Evolutionary conservation across 2,113 vertebrate species (phyloP).

Genomic region (Stegastes partitus): DNA sequence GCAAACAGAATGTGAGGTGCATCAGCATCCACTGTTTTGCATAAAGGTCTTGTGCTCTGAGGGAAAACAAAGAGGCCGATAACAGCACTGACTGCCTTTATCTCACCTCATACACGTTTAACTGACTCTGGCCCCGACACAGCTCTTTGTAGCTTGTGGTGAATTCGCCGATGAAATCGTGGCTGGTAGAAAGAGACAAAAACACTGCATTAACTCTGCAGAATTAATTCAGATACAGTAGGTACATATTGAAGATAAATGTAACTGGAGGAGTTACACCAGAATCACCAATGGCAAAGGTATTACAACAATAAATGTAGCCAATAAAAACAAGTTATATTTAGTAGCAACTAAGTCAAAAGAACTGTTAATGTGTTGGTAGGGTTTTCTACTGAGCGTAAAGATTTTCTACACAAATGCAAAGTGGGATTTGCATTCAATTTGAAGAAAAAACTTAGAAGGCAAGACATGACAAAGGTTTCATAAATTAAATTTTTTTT

Average conservation of each 20-base stretch:
- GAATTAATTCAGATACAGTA: neutral
- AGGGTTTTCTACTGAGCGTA: neutral
- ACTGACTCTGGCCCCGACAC: slow-evolving; percentile 90
- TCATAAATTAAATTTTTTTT: neutral
- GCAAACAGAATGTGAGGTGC: neutral
- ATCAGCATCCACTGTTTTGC: neutral
- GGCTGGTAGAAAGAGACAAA: slow-evolving; percentile 81
- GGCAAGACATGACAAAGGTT: neutral
- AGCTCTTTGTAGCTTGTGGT: slow-evolving; percentile 94
- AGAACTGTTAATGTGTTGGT: neutral
- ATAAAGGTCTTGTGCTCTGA: neutral
- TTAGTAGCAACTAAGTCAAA: neutral
- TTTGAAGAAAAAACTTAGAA: neutral
- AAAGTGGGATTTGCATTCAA: neutral
- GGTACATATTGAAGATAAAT: slow-evolving; percentile 2
- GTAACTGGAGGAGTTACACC: neutral
- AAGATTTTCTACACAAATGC: neutral
- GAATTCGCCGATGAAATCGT: slow-evolving; percentile 97
- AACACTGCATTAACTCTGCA: slow-evolving; percentile 3
- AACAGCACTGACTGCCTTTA: neutral
- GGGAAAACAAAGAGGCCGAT: neutral
- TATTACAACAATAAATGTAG: too few species aligned
- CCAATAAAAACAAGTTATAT: neutral
- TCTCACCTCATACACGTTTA: slow-evolving; percentile 93
- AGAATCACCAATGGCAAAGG: neutral